phyloP scores from a whole-genome alignment of 2,113 vertebrate genomes.

The Psilopogon haemacephalus region DNA sequence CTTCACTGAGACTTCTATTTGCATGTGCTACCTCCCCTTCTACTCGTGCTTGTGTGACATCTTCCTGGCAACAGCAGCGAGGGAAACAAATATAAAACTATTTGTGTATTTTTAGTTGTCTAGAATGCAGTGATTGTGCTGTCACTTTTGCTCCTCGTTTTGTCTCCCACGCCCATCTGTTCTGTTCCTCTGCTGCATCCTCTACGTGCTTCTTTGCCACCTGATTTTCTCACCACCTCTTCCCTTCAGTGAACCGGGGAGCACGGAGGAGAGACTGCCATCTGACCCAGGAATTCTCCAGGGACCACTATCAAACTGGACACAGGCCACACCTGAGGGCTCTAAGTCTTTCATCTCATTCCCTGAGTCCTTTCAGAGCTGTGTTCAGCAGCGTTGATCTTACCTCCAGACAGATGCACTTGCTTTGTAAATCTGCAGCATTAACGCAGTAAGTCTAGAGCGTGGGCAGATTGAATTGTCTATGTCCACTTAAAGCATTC shows the following conservation, averaged over 20 bases:
- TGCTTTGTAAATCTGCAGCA: not conserved
- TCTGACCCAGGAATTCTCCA: not conserved
- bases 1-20: not conserved
- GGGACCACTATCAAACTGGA: not conserved
- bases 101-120: conserved; percentile 66
- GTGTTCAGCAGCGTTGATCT: not conserved
- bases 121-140: conserved; percentile 58
- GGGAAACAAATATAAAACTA: conserved; percentile 53
- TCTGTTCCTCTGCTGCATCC: conserved; percentile 25
- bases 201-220: not conserved
- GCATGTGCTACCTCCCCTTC: not conserved
- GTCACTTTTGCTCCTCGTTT: conserved; percentile 26
- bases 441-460: not conserved
- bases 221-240: not conserved
- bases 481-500: not conserved
- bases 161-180: conserved; percentile 58
- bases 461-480: not conserved
- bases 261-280: not conserved
- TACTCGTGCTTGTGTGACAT: not conserved
- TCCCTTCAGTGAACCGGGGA: not conserved
- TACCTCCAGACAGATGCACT: not conserved
- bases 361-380: not conserved
- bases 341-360: not conserved
- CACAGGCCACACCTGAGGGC: not conserved
- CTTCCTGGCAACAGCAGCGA: conserved; percentile 17